Base-by-base conservation (phyloP, 2,113 vertebrate species). In the Xenopus laevis region DNA sequence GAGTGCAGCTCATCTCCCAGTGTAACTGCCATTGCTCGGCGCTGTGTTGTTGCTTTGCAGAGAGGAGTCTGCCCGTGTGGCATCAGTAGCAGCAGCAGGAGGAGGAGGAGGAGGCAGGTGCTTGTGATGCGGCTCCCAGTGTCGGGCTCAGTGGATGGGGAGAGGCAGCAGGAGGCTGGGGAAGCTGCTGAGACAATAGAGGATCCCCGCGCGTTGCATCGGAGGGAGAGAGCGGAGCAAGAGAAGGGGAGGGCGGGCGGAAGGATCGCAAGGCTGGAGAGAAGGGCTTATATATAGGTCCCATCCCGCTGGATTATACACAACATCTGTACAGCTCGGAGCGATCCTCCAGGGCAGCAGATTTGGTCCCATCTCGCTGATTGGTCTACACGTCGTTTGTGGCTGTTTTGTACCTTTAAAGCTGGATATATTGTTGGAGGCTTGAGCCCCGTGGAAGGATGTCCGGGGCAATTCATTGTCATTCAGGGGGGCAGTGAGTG, bases 161-260 rank as follows among this genome's bases (percentile, higher is more conserved):
- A n/a, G 53, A 77, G 66, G 13, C 58, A 55, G 27, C 16, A 33
- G 10, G 55, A 53, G 65, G 57, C 45, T 68, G 65, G 72, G 65
- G 65, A 69, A 59, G 68, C 47, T 67, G 73, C 73, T 76, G 74
- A 77, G 67, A 77, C 74, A 77, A 77, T 52, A 77, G 67, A 77
- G 59, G 46, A 75, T 58, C 65, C 73, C 65, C 53, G 73, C 18
- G 46, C 63, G 73, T 53, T 62, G 47, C 73, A 62, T 53, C 65
- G 58, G 46, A 68, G 65, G 65, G 18, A 7, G 65, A 61, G 69
- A 63, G 66, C 63, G 69, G 60, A 77, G 74, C 59, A 63, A 70
- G 66, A 58, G 20, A 70, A 64, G 67, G 67, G 74, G 67, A 70
- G 74, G 67, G 67, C 57, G 69, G 74, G 64, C 47, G 57, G 16